Evolutionary conservation across 1,140 invertebrate species (phyloP).

Genomic region (Nasonia longicornis): DNA sequence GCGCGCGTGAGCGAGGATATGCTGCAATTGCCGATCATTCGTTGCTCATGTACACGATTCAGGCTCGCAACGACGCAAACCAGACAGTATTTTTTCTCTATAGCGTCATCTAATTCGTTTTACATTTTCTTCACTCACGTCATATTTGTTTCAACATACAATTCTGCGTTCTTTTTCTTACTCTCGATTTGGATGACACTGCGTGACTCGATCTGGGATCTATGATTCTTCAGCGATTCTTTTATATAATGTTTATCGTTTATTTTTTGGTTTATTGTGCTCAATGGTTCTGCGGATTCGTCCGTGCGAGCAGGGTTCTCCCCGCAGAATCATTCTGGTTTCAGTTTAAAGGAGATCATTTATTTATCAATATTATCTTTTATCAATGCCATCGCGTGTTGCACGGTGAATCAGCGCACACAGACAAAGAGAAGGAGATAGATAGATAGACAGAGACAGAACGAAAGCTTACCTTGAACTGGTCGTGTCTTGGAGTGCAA

Average conservation of each 20-base stretch:
- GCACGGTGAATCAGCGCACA: constrained; percentile 6
- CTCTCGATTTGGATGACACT: not conserved
- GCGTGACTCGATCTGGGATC: constrained; percentile 18
- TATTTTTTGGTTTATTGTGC: not conserved
- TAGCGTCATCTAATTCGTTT: not conserved
- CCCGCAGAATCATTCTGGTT: not conserved
- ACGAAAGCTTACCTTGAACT: constrained; percentile 25
- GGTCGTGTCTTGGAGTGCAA: not conserved
- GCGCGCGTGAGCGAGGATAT: constrained; percentile 28
- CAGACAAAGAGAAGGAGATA: not conserved
- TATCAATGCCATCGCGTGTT: not conserved
- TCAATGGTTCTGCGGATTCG: not conserved
- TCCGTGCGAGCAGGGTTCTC: not conserved
- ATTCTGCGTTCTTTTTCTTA: not conserved
- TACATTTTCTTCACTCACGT: not conserved
- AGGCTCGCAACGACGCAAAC: constrained; percentile 33
- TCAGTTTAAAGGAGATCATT: not conserved
- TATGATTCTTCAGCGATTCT: not conserved
- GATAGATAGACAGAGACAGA: not conserved
- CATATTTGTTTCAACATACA: not conserved
- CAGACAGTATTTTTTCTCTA: constrained; percentile 40
- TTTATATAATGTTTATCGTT: not conserved
- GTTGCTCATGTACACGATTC: not conserved
- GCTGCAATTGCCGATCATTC: constrained; percentile 31
- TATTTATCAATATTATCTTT: not conserved